Base-by-base conservation (phyloP, 2,113 vertebrate genomes). In the Panthera tigris region DNA sequence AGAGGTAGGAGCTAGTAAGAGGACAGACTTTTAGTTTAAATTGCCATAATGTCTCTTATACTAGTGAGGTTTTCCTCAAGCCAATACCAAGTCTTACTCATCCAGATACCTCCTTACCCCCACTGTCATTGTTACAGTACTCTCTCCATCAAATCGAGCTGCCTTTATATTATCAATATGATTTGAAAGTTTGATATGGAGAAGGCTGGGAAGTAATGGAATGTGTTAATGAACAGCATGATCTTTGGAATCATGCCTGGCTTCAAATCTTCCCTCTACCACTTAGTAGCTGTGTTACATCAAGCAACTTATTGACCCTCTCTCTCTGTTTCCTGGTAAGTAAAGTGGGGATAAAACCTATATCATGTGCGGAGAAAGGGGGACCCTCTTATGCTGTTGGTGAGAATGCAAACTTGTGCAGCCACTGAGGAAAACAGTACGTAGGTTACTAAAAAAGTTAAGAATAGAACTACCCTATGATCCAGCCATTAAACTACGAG, bases 11-110 rank as follows among this genome's bases (percentile, higher is more conserved):
- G 41, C 25, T 71, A 76, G 14, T 74, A 94, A 92, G 11, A 23
- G 21, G 23, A 25, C n/a, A 95, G 4, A 14, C 33, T 80, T 95
- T 95, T 82, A 83, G 39, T 91, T 94, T 83, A 95, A 93, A 88
- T 87, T 52, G n/a, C 29, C 81, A n/a, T 41, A 82, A 39, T 57
- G n/a, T 97, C n/a, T 95, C 29, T 93, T 96, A 5, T 33, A 41
- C 15, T 61, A 48, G 50, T 66, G 36, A 89, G 10, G 19, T 61
- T 89, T 85, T 76, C 76, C n/a, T 95, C 12, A 66, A 86, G 41
- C 57, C 52, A 86, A 10, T 55, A 65, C 76, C 36, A 82, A 61
- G 27, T 86, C 19, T 91, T 68, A 33, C 31, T 63, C 57, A 74
- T 92, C 11, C 10, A 95, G 41, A 57, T 71, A 85, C 12, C 4